Percentiles rank a stretch among this genome's conserved stretches.
These are phyloP conservation scores for Cistogaster globosa DNA, from an alignment of 2,888 invertebrate genomes.

Conservation along the genomic window DNA sequence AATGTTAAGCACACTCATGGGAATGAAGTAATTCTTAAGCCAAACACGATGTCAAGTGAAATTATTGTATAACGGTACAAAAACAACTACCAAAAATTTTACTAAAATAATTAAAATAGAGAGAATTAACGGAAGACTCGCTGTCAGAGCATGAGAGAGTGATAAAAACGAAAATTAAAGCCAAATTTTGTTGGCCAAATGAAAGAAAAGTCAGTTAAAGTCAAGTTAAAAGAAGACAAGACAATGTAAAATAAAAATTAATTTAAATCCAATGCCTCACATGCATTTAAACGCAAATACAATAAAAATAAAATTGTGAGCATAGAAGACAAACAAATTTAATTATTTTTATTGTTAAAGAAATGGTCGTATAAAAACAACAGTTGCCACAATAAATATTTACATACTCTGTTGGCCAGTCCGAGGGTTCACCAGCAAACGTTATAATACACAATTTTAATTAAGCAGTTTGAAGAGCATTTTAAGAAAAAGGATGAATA, in stretches of 20 bases:
- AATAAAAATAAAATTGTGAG: conserved; percentile 31
- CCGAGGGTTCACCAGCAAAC: conserved; percentile 74
- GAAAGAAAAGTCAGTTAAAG: conserved; percentile 56
- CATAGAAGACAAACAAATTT: conserved; percentile 54
- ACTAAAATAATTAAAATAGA: conserved; percentile 32
- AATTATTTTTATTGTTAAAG: conserved; percentile 78
- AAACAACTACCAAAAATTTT: conserved; percentile 34
- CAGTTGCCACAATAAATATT: conserved; percentile 77
- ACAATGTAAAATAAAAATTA: conserved; percentile 47
- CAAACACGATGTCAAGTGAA: conserved; percentile 68
- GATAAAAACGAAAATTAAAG: conserved; percentile 38
- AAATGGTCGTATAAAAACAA: conserved; percentile 82
- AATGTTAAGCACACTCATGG: conserved; percentile 9
- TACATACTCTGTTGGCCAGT: conserved; percentile 81
- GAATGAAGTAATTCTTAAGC: conserved; percentile 69
- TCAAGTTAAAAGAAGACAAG: conserved; percentile 39
- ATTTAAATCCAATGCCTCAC: conserved; percentile 39
- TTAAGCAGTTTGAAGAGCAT: conserved; percentile 38
- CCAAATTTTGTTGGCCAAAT: conserved; percentile 58
- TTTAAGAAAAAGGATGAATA: conserved; percentile 76
- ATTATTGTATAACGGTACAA: conserved; percentile 68
- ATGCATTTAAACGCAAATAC: conserved; percentile 15
- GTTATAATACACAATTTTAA: conserved; percentile 22
- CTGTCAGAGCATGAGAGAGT: conserved; percentile 44
- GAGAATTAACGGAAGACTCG: conserved; percentile 36